Percentiles rank a stretch among this genome's conserved stretches.
Evolutionary conservation across 2,113 vertebrate genomes (phyloP).

Genomic region (Poecilia latipinna): DNA sequence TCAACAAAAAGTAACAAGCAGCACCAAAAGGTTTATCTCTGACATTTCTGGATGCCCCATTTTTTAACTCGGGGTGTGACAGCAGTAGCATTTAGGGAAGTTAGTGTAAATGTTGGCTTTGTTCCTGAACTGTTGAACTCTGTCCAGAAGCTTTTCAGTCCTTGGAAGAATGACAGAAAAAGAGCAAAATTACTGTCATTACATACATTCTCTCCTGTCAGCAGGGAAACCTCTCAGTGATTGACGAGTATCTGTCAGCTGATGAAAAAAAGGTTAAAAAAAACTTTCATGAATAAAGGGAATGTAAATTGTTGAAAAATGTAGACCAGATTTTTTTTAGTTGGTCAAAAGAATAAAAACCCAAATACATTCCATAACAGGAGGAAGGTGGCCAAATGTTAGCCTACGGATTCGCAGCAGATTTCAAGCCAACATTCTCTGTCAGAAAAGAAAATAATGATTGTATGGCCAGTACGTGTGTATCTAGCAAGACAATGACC

Average conservation of each 20-base stretch:
- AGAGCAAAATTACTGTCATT: not conserved
- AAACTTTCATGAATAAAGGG: not conserved
- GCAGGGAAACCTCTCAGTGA: not conserved
- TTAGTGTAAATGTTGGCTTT: not conserved
- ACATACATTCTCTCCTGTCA: conserved; percentile 6
- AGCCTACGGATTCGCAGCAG: not conserved
- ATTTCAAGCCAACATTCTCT: not conserved
- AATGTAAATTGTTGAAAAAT: not conserved
- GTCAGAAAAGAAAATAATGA: not conserved
- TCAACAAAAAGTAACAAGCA: not conserved
- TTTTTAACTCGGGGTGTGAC: not conserved
- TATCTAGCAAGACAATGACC: not conserved
- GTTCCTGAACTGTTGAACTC: not conserved
- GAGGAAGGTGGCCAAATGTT: not conserved
- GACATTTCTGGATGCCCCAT: not conserved
- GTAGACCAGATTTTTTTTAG: not conserved
- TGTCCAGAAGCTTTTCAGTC: not conserved
- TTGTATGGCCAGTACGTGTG: not conserved
- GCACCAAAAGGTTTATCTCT: not conserved
- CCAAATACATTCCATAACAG: not conserved
- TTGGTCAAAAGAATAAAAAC: not conserved
- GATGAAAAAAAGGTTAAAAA: conserved; percentile 1
- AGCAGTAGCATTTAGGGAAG: not conserved
- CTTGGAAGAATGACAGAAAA: not conserved
- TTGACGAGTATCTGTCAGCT: not conserved